A percentile compares a stretch with the other conserved stretches of the same genome.
Conservation (phyloP, 2,113 vertebrate genomes). For the Carettochelys insculpta region DNA sequence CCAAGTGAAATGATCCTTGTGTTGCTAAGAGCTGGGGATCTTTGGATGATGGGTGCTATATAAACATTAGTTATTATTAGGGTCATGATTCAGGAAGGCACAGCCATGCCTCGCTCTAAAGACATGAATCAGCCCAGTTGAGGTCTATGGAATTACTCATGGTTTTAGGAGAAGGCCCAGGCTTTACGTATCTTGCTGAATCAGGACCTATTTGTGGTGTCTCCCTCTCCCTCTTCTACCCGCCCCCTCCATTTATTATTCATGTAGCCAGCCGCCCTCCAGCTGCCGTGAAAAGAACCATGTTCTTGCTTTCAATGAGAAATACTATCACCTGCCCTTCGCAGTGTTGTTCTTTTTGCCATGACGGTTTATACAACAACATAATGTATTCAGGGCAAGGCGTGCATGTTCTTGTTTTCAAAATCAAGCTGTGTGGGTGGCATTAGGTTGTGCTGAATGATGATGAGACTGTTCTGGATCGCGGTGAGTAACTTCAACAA, state of each 20-base stretch:
- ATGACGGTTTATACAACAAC: constrained; percentile 59
- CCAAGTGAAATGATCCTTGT: not conserved
- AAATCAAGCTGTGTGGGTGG: constrained; percentile 65
- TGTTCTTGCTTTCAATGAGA: constrained; percentile 32
- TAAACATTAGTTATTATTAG: not conserved
- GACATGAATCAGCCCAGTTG: not conserved
- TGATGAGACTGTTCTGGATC: not conserved
- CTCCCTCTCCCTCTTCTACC: not conserved
- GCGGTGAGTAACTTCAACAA: constrained; percentile 36
- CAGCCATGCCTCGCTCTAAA: not conserved
- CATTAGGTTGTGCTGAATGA: constrained; percentile 35
- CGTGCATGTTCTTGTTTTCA: constrained; percentile 67
- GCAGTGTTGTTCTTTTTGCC: constrained; percentile 50
- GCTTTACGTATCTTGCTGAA: not conserved
- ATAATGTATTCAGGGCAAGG: constrained; percentile 57
- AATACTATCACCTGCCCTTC: constrained; percentile 53
- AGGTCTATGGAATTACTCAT: not conserved
- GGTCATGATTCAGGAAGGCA: not conserved
- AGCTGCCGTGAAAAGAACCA: constrained; percentile 26
- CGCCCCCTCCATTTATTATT: not conserved
- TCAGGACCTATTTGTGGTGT: rapidly evolving
- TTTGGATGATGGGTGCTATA: not conserved
- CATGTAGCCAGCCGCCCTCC: not conserved
- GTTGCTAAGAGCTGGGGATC: not conserved
- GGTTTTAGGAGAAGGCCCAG: not conserved